These are phyloP conservation scores for Tachina fera DNA, from an alignment of 2,888 invertebrate genomes.

Conservation along the genomic window DNA sequence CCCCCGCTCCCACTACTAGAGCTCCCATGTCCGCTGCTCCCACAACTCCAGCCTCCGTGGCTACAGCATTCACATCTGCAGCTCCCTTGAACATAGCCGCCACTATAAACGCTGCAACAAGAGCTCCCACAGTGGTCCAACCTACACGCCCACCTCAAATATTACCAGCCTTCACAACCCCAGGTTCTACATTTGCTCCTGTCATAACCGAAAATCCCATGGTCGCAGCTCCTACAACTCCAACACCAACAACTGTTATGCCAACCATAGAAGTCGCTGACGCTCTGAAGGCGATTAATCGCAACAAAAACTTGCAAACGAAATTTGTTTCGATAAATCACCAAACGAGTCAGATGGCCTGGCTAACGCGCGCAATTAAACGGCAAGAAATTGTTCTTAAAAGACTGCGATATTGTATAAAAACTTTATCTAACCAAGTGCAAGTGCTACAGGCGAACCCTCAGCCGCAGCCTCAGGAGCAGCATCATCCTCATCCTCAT, in stretches of 20 bases:
- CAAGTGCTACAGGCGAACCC: too few species aligned
- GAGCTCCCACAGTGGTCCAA: not conserved
- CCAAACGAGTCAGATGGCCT: too few species aligned
- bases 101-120: not conserved
- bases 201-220: not conserved
- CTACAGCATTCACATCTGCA: not conserved
- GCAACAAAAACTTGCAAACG: too few species aligned
- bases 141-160: not conserved
- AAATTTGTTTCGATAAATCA: too few species aligned
- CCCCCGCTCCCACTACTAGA: not conserved
- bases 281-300: too few species aligned
- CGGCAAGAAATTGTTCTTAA: too few species aligned
- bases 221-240: not conserved
- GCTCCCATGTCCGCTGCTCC: not conserved
- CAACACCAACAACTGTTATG: not conserved
- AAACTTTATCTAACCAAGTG: too few species aligned
- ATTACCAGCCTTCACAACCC: not conserved
- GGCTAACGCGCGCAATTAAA: too few species aligned
- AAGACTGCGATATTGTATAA: too few species aligned
- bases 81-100: not conserved
- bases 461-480: too few species aligned
- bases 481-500: too few species aligned
- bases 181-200: not conserved
- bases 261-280: too few species aligned
- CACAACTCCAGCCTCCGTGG: not conserved